Base-by-base conservation (phyloP, 2,113 vertebrate species). In the Pycnonotus jocosus region DNA sequence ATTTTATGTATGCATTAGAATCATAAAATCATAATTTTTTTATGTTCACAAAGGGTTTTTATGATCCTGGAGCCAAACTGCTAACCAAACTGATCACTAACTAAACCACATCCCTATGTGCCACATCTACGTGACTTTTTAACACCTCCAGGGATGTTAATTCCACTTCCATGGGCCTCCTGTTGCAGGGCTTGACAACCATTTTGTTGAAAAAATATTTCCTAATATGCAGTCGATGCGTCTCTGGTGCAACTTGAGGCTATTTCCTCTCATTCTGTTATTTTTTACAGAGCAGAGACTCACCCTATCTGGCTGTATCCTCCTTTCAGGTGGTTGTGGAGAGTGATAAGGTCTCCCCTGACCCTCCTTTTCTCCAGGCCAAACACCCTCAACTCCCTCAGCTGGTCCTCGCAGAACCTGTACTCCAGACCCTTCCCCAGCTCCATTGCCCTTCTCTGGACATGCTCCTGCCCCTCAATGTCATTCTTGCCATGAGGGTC, bases 391-490 rank as follows among this genome's bases (percentile, higher is more conserved):
- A 54, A 15, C 6, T 60, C 9, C 38, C 11, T 25, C 65, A 61
- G 16, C 12, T 48, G 8, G 15, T 53, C 5, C 28, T 45, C 19
- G 40, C 10, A 27, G 19, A 18, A 23, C 23, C 27, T 60, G 10
- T 37, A 8, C 19, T 61, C 35, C 35, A 24, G 60, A 65, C 11
- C 8, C 5, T 50, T 68, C 37, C 17, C 6, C 20, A 58, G 7
- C 25, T 50, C 27, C 7, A 8, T 3, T 7, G 4, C 4, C 25
- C 37, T 86, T 50, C 31, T 51, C 31, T 31, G 11, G 17, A 68
- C 27, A 6, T 0, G 0, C 9, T 31, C 9, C 31, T 40, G 25
- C 10, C 0, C 8, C 25, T 42, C 16, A 66, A 25, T 30, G 31
- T 35, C 13, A n/a, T 51, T 50, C 11, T 37, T 58, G 25, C 27